These are phyloP conservation scores for Trichacis sp. DNA, from an alignment of 2,888 invertebrate species.

Conservation along the genomic window DNA sequence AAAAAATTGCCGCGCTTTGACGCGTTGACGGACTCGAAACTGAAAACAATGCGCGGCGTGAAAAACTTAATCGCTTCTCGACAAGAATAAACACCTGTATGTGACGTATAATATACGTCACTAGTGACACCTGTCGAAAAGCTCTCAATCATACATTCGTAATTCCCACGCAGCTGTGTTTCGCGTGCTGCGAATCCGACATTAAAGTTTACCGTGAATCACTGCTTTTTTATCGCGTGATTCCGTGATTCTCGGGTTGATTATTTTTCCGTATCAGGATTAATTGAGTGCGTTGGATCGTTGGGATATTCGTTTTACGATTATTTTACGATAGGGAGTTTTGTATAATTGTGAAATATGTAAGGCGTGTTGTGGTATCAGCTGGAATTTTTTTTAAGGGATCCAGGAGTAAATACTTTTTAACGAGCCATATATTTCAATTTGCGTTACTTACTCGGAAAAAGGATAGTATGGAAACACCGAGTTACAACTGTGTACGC, in stretches of 20 bases:
- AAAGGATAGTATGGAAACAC: not conserved
- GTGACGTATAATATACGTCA: conserved; percentile 27
- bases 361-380: not conserved
- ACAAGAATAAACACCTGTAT: conserved; percentile 32
- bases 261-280: too few relatives aligned
- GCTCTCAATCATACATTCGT: conserved; percentile 34
- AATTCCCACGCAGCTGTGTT: conserved; percentile 25
- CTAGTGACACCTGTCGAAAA: conserved; percentile 26
- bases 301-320: too few relatives aligned
- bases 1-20: not conserved
- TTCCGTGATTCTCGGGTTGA: too few relatives aligned
- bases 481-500: not conserved
- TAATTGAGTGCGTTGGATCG: too few relatives aligned
- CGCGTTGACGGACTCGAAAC: conserved; percentile 6
- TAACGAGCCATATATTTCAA: conserved; percentile 8
- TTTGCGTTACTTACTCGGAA: not conserved
- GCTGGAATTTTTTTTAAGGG: not conserved
- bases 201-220: conserved; percentile 1
- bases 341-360: not conserved
- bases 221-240: too few relatives aligned
- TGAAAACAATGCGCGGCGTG: conserved; percentile 5
- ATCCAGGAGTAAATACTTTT: conserved; percentile 6
- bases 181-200: conserved; percentile 19
- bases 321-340: not conserved
- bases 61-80: conserved; percentile 25